These are phyloP conservation scores for Otus scops DNA, from an alignment of 2,797 vertebrate genomes.

Conservation along the genomic window DNA sequence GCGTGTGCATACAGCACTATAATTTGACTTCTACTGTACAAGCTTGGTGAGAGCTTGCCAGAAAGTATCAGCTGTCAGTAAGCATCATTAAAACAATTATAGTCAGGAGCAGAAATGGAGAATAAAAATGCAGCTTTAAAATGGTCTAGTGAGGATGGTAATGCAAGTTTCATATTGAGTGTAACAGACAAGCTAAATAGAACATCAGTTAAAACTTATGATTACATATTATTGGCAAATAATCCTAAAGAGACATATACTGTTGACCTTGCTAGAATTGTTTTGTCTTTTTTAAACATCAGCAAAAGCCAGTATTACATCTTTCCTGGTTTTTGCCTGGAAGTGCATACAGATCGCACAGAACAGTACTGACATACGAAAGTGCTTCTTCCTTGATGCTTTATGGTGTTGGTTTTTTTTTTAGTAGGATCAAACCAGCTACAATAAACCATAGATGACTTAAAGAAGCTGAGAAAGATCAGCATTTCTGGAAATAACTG, in stretches of 20 bases:
- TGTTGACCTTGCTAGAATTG: background rate
- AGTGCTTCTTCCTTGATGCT: background rate
- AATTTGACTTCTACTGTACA: background rate
- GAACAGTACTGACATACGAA: background rate
- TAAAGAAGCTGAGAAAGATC: background rate
- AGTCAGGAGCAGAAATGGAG: constrained; percentile 3
- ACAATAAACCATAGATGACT: background rate
- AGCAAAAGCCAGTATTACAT: background rate
- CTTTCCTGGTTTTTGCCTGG: background rate
- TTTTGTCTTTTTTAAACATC: background rate
- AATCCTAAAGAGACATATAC: background rate
- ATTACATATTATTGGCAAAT: background rate
- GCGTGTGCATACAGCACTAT: background rate
- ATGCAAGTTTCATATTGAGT: background rate
- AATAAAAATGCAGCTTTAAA: background rate
- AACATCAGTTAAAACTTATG: background rate
- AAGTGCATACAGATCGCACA: background rate
- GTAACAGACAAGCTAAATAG: background rate
- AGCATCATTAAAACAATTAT: constrained; percentile 31
- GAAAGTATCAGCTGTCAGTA: constrained; percentile 53
- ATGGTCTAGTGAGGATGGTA: background rate
- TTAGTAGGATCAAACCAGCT: background rate
- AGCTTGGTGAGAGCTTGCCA: background rate
- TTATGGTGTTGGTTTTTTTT: background rate
- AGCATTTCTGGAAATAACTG: background rate